phyloP scores from a whole-genome alignment of 1,140 invertebrate species.

The Teleogryllus occipitalis region DNA sequence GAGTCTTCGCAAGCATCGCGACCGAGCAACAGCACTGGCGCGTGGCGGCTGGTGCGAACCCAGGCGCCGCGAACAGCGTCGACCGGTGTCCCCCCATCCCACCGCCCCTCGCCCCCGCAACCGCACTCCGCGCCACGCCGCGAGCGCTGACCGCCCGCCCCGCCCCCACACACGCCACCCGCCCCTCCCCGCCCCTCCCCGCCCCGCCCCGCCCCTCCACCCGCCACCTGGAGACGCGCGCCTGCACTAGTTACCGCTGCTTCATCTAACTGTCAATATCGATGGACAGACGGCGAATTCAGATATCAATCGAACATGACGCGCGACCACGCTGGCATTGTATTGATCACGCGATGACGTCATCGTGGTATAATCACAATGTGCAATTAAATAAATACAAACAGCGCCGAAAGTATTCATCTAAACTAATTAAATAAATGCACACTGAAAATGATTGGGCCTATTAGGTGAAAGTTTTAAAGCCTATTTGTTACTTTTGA shows the following conservation, averaged over 20 bases:
- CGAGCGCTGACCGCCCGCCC: too few relatives aligned
- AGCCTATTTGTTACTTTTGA: neutral
- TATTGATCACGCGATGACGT: neutral
- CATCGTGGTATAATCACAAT: neutral
- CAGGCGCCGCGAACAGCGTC: too few relatives aligned
- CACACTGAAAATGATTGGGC: conserved; percentile 11
- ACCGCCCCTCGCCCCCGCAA: too few relatives aligned
- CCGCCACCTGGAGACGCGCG: too few relatives aligned
- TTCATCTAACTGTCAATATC: neutral
- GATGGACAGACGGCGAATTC: neutral
- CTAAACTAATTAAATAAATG: conserved; percentile 16
- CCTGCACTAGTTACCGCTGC: neutral
- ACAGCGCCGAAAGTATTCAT: conserved; percentile 8
- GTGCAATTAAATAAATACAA: conserved; percentile 2
- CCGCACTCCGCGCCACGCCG: too few relatives aligned
- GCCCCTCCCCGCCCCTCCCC: too few relatives aligned
- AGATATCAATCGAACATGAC: neutral
- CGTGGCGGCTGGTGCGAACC: too few relatives aligned
- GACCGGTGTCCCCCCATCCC: too few relatives aligned
- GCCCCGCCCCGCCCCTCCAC: too few relatives aligned
- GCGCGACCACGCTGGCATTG: neutral
- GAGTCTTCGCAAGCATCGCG: too few relatives aligned
- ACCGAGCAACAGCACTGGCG: too few relatives aligned
- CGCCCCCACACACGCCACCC: too few relatives aligned
- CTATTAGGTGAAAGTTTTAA: neutral